These are phyloP conservation scores for Heliconius hortense DNA, from an alignment of 2,888 invertebrate genomes.

Conservation along the genomic window DNA sequence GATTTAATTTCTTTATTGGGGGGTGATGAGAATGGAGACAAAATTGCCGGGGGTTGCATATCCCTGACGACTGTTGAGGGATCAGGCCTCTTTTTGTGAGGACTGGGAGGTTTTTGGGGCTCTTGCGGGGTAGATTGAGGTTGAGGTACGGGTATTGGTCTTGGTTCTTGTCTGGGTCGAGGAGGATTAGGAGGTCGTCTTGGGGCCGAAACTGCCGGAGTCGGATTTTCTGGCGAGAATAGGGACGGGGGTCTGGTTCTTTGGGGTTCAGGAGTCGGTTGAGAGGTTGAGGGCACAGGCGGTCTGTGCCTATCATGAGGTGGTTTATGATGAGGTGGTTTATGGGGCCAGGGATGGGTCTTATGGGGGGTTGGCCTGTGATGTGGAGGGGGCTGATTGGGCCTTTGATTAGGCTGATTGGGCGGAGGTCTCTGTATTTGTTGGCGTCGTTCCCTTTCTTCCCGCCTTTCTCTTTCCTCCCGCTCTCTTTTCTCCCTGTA, in stretches of 20 bases:
- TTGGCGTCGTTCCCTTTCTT: slow-evolving; percentile 61
- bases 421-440: slow-evolving; percentile 42
- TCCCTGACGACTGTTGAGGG: slow-evolving; percentile 64
- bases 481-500: slow-evolving; percentile 85
- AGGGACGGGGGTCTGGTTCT: slow-evolving; percentile 82
- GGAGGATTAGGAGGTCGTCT: slow-evolving; percentile 58
- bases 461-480: slow-evolving; percentile 78
- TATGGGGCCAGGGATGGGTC: slow-evolving; percentile 65
- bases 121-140: slow-evolving; percentile 40
- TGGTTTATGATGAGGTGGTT: slow-evolving; percentile 67
- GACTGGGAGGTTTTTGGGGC: slow-evolving; percentile 56
- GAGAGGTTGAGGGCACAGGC: slow-evolving; percentile 47
- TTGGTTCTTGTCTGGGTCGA: slow-evolving; percentile 50
- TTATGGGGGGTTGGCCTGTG: slow-evolving; percentile 64
- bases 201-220: slow-evolving; percentile 74
- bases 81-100: slow-evolving; percentile 64
- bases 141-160: slow-evolving; percentile 46
- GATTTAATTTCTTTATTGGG: slow-evolving; percentile 60
- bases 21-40: slow-evolving; percentile 79
- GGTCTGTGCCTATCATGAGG: slow-evolving; percentile 53
- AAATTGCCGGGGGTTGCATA: slow-evolving; percentile 69
- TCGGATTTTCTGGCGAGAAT: slow-evolving; percentile 85
- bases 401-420: slow-evolving; percentile 45
- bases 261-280: slow-evolving; percentile 50
- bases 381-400: slow-evolving; percentile 51